Base-by-base conservation (phyloP, 2,888 invertebrate species). In the Entomobrya proxima region DNA sequence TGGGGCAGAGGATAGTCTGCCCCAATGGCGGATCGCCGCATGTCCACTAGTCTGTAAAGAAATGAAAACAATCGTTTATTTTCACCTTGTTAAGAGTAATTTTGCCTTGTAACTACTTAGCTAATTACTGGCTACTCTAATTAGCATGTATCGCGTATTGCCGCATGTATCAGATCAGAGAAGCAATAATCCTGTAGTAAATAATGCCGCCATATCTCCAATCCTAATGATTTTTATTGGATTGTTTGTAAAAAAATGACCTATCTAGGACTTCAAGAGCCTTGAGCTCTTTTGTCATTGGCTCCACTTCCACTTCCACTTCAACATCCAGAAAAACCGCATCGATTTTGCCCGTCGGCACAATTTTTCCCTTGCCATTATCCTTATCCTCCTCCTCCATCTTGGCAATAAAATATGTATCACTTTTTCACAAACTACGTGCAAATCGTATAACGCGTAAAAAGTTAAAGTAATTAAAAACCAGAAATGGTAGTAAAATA, bases 11-110 rank as follows among this genome's bases (percentile, higher is more conserved):
- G 74, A 3, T 84, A 76, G 27, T 88, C 89, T 32, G 81, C 77
- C 76, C 89, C 89, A 40, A 89, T 87, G 27, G 87, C 88, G 18
- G 88, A 86, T 52, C 89, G 67, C 76, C 89, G 80, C 89, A 89
- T 89, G 86, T 89, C 89, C 85, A 89, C 89, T 55, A 89, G 76
- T 67, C 89, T 89, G 76, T 21, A 79, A 72, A 75, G 44, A 55
- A 55, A 81, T 40, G 24, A 40, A 67, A 67, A 40, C 21, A 40
- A 7, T 35, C 30, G 24, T 69, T 69, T n/a, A 24, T 11, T 21
- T 44, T 50, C 50, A 18, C 4, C 2, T 50, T 5, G 21, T 55
- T 27, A 24, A 1, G 55, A 55, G 4, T 11, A 55, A 55, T 61
- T 24, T 64, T 35, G 2, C 18, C 32, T 44, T 11, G 44, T 11